phyloP scores from a whole-genome alignment of 2,888 invertebrate species.

The Platycheirus albimanus region DNA sequence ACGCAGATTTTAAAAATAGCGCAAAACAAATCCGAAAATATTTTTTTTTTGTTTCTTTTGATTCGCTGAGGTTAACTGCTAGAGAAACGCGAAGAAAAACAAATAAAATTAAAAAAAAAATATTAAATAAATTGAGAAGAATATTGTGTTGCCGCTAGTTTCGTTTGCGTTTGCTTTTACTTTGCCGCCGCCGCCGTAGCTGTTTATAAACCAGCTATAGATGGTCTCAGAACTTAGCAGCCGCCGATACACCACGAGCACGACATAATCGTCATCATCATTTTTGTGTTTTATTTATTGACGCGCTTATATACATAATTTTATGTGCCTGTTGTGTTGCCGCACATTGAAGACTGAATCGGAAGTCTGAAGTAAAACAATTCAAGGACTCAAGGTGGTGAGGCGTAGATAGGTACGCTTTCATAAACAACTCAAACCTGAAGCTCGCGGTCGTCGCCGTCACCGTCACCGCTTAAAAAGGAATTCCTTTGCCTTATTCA shows the following conservation, averaged over 20 bases:
- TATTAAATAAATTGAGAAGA: constrained; percentile 33
- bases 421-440: constrained; percentile 55
- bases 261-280: neutral
- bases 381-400: constrained; percentile 24
- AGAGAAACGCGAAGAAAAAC: constrained; percentile 60
- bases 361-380: too few species aligned
- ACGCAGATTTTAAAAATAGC: constrained; percentile 74
- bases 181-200: constrained; percentile 34
- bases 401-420: constrained; percentile 49
- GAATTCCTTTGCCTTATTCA: constrained; percentile 60
- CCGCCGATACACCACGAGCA: neutral
- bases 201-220: neutral
- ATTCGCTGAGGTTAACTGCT: constrained; percentile 47
- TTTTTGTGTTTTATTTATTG: constrained; percentile 22
- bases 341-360: too few species aligned
- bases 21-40: constrained; percentile 65
- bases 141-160: constrained; percentile 36
- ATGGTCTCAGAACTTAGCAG: too few species aligned
- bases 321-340: too few species aligned
- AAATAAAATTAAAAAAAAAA: constrained; percentile 34
- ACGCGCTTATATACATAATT: too few species aligned
- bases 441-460: neutral
- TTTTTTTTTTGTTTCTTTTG: constrained; percentile 42
- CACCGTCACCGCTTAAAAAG: constrained; percentile 17
- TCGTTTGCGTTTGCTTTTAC: too few species aligned